phyloP scores from a whole-genome alignment of 2,888 invertebrate species.

The Aphelenchoides bicaudatus region DNA sequence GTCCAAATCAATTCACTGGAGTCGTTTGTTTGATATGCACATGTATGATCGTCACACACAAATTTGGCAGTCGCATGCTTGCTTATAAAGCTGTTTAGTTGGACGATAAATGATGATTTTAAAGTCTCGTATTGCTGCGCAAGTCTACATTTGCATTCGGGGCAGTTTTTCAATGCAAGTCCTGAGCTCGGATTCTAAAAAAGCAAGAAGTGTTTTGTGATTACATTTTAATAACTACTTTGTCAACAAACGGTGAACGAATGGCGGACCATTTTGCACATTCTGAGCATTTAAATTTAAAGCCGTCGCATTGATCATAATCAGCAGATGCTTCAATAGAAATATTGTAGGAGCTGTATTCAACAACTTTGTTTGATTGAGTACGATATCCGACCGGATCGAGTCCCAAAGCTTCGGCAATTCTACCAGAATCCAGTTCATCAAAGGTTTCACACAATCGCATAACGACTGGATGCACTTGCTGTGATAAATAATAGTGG shows the following conservation, averaged over 20 bases:
- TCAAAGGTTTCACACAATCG: slow-evolving; percentile 92
- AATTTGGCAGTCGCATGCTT: slow-evolving; percentile 14
- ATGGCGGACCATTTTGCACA: slow-evolving; percentile 24
- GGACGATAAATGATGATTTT: not conserved
- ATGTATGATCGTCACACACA: slow-evolving; percentile 47
- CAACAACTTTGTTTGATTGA: slow-evolving; percentile 5
- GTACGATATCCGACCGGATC: slow-evolving; percentile 41
- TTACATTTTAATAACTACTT: too few species aligned
- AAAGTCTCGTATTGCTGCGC: slow-evolving; percentile 2
- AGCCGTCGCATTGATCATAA: slow-evolving; percentile 40
- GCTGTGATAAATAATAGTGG: slow-evolving; percentile 78
- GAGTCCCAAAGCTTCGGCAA: slow-evolving; percentile 75
- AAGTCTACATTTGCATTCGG: slow-evolving; percentile 10
- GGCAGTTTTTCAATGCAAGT: slow-evolving; percentile 14
- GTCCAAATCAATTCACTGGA: slow-evolving; percentile 35
- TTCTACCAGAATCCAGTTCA: slow-evolving; percentile 80
- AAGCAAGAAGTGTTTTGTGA: too few species aligned
- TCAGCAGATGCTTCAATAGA: slow-evolving; percentile 11
- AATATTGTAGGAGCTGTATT: not conserved
- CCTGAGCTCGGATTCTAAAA: slow-evolving; percentile 2
- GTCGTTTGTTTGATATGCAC: slow-evolving; percentile 32
- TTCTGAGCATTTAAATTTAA: slow-evolving; percentile 29
- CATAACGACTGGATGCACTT: slow-evolving; percentile 91
- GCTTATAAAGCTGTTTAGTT: slow-evolving; percentile 4
- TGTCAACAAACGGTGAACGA: slow-evolving; percentile 5